phyloP scores from a whole-genome alignment of 2,888 invertebrate genomes.

The Halictus ligatus region DNA sequence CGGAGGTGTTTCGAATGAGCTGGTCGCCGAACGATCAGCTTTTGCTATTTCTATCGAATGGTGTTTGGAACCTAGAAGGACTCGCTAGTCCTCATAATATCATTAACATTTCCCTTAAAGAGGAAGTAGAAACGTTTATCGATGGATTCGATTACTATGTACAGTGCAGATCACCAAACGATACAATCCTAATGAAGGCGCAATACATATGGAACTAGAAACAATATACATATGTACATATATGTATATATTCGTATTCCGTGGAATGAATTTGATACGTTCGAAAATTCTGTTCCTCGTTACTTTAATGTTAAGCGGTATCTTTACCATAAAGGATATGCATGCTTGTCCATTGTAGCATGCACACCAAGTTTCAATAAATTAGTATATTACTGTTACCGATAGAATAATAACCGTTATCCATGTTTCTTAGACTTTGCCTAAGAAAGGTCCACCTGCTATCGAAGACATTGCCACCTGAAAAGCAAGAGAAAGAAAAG shows the following conservation, averaged over 20 bases:
- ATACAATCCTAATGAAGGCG: conserved; percentile 66
- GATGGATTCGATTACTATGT: conserved; percentile 64
- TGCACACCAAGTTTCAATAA: conserved; percentile 4
- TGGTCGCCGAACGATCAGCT: conserved; percentile 68
- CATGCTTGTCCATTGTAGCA: not conserved
- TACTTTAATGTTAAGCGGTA: conserved; percentile 12
- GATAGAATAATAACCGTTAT: not conserved
- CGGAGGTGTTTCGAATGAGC: conserved; percentile 54
- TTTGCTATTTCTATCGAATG: conserved; percentile 73
- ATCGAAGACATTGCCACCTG: conserved; percentile 51
- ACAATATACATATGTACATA: not conserved
- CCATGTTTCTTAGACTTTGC: conserved; percentile 1
- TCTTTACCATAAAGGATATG: conserved; percentile 10
- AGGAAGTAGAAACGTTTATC: conserved; percentile 61
- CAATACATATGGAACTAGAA: conserved; percentile 68
- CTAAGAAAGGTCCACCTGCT: conserved; percentile 25
- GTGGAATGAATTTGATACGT: conserved; percentile 6
- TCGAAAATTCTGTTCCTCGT: conserved; percentile 3
- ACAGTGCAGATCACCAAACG: conserved; percentile 57
- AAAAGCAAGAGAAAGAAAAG: not conserved
- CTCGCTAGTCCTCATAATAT: conserved; percentile 70
- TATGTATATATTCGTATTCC: not conserved
- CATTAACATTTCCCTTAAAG: conserved; percentile 55
- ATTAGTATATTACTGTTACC: not conserved
- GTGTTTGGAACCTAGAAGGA: conserved; percentile 77